Percentiles rank a stretch among this genome's conserved stretches.
phyloP scores from a whole-genome alignment of 2,888 invertebrate species.

The Tromatobia lineatoria region DNA sequence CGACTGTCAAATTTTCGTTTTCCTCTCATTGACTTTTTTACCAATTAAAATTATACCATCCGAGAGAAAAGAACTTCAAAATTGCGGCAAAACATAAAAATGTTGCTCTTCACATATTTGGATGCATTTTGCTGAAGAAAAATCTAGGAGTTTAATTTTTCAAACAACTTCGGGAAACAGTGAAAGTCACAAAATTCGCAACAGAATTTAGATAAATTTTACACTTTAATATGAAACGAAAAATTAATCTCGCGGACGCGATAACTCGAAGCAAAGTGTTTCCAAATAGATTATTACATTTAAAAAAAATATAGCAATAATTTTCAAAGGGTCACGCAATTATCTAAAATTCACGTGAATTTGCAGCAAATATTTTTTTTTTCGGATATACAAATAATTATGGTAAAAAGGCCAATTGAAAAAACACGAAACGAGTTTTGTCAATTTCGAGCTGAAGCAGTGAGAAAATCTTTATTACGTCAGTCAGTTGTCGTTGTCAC shows the following conservation, averaged over 20 bases:
- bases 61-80: background rate
- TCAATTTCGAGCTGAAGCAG: background rate
- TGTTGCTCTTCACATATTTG: background rate
- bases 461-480: conserved; percentile 7
- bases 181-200: background rate
- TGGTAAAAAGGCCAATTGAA: background rate
- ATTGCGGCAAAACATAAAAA: background rate
- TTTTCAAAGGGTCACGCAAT: no score
- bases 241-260: background rate
- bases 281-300: background rate
- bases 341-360: no score
- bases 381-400: background rate
- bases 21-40: background rate
- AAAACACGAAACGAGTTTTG: background rate
- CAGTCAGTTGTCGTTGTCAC: background rate
- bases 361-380: background rate
- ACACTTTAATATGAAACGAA: background rate
- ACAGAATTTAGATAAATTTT: background rate
- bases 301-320: background rate
- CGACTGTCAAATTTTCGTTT: background rate
- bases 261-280: conserved; percentile 3
- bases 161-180: background rate
- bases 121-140: background rate
- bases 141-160: background rate
- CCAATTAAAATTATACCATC: background rate